phyloP scores from a whole-genome alignment of 2,797 vertebrate species.

The Microchirus variegatus region DNA sequence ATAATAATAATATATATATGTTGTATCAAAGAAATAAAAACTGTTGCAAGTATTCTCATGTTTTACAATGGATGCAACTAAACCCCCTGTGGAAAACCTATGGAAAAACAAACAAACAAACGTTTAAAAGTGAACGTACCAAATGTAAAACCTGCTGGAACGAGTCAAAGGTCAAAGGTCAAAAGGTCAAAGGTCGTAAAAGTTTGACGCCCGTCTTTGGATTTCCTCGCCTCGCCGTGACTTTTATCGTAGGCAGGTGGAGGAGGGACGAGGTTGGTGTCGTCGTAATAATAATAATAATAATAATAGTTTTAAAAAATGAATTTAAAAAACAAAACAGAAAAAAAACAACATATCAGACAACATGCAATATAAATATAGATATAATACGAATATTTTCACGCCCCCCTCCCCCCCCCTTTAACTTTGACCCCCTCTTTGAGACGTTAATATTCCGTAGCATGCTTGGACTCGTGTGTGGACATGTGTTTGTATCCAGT shows the following conservation, averaged over 20 bases:
- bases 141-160: conserved; percentile 79
- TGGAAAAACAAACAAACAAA: conserved; percentile 72
- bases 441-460: conserved; percentile 74
- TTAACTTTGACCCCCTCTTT: conserved; percentile 36
- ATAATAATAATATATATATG: conserved; percentile 69
- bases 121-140: conserved; percentile 79
- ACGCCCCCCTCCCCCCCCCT: background rate
- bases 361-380: conserved; percentile 70
- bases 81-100: conserved; percentile 69
- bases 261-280: conserved; percentile 66
- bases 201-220: conserved; percentile 64
- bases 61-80: conserved; percentile 84
- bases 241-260: conserved; percentile 62
- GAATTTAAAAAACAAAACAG: conserved; percentile 17
- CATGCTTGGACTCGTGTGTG: conserved; percentile 77
- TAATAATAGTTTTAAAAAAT: background rate
- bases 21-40: conserved; percentile 76
- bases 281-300: conserved; percentile 40
- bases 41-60: conserved; percentile 82
- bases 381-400: conserved; percentile 46
- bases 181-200: conserved; percentile 69
- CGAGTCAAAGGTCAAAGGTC: conserved; percentile 74
- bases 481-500: conserved; percentile 71
- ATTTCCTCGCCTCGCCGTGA: conserved; percentile 60
- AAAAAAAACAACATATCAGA: conserved; percentile 58